phyloP scores from a whole-genome alignment of 2,113 vertebrate genomes.

The Thunnus thynnus region DNA sequence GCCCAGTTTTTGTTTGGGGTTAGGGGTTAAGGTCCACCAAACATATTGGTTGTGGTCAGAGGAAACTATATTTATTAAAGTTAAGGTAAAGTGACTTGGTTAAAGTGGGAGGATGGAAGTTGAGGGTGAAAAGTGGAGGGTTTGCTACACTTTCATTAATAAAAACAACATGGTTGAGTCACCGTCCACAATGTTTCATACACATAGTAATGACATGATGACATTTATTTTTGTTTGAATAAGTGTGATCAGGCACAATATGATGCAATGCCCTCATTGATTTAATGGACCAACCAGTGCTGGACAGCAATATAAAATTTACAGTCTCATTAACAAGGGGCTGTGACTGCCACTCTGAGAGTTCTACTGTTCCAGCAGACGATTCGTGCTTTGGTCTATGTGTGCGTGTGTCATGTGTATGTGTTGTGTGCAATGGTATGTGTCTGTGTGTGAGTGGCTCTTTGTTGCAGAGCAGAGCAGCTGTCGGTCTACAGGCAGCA shows the following conservation, averaged over 20 bases:
- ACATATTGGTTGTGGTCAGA: not conserved
- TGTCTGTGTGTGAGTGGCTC: not conserved
- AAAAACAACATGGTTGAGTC: constrained; percentile 26
- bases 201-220: constrained; percentile 29
- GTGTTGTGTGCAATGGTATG: not conserved
- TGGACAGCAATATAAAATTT: constrained; percentile 60
- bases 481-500: constrained; percentile 25
- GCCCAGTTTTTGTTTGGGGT: not conserved
- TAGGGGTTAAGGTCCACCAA: not conserved
- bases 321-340: constrained; percentile 62
- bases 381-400: not conserved
- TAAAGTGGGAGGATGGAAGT: not conserved
- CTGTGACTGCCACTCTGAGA: constrained; percentile 39
- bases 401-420: not conserved
- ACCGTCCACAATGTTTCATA: constrained; percentile 15
- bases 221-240: constrained; percentile 55
- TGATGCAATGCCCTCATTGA: constrained; percentile 45
- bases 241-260: constrained; percentile 31
- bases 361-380: constrained; percentile 46
- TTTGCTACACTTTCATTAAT: constrained; percentile 25
- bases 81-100: not conserved
- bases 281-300: constrained; percentile 40
- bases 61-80: not conserved
- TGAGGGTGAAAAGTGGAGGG: not conserved
- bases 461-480: constrained; percentile 41